Evolutionary conservation across 2,113 vertebrate genomes (phyloP).

Genomic region (Micronisus gabar): DNA sequence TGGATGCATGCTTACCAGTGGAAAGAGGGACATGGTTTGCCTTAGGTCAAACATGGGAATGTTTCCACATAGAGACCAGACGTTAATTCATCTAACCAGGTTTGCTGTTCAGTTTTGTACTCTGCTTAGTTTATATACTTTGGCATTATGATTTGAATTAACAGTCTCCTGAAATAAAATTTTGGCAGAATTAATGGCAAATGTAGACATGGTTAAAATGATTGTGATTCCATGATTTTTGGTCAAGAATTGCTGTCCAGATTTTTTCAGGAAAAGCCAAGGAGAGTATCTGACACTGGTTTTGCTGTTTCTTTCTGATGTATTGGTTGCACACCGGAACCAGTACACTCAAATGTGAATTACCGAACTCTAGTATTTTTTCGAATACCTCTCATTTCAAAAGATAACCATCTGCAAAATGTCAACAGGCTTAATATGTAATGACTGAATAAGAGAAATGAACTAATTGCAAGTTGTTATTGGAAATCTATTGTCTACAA

Average conservation of each 20-base stretch:
- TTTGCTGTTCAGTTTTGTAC: background rate
- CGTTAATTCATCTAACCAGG: background rate
- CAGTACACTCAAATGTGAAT: fast-evolving
- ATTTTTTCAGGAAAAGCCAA: background rate
- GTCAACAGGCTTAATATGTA: conserved; percentile 2
- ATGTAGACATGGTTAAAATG: background rate
- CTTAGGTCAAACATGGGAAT: background rate
- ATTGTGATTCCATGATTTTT: background rate
- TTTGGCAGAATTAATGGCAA: background rate
- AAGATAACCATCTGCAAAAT: conserved; percentile 47
- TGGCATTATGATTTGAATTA: background rate
- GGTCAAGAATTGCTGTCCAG: background rate
- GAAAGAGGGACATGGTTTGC: background rate
- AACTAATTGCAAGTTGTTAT: conserved; percentile 73
- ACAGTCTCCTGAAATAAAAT: background rate
- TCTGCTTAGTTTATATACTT: background rate
- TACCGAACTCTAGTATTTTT: background rate
- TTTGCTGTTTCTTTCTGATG: background rate
- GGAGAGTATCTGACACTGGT: background rate
- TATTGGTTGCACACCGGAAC: background rate
- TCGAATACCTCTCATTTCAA: conserved; percentile 41
- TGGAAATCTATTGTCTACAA: conserved; percentile 69
- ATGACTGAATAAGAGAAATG: conserved; percentile 52
- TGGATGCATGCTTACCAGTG: background rate
- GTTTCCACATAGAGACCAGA: background rate